A percentile compares a stretch with the other conserved stretches of the same genome.
These are phyloP conservation scores for Furcifer pardalis DNA, from an alignment of 2,797 vertebrate genomes.

Conservation along the genomic window DNA sequence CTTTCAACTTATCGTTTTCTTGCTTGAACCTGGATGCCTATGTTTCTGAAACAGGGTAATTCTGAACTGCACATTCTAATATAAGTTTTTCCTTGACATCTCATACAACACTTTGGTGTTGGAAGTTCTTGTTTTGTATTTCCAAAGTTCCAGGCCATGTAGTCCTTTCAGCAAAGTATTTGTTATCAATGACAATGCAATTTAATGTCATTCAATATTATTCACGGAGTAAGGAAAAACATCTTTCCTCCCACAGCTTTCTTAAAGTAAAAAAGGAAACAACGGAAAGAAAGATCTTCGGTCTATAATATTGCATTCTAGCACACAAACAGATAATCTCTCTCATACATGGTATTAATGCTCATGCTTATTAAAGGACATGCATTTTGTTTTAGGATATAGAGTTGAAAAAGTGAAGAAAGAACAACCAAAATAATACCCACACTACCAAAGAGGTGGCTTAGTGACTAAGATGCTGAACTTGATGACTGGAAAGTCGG, in stretches of 20 bases:
- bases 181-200: slow-evolving; percentile 3
- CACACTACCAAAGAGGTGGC: no score
- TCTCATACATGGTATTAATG: neutral
- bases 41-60: neutral
- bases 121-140: neutral
- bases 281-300: neutral
- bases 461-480: no score
- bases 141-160: slow-evolving; percentile 9
- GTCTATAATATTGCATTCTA: no score
- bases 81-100: slow-evolving; percentile 11
- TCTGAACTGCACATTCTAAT: slow-evolving; percentile 18
- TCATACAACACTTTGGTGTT: neutral
- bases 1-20: slow-evolving; percentile 16
- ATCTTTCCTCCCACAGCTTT: neutral
- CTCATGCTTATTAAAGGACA: slow-evolving; percentile 16
- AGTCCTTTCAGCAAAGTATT: slow-evolving; percentile 2
- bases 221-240: neutral
- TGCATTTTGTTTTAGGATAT: slow-evolving; percentile 6
- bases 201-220: neutral
- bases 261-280: neutral
- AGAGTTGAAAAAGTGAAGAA: neutral
- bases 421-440: neutral
- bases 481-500: no score
- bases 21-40: neutral
- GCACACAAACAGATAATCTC: neutral